Evolutionary conservation across 2,888 invertebrate species (phyloP).

Genomic region (Calameuta idolon): DNA sequence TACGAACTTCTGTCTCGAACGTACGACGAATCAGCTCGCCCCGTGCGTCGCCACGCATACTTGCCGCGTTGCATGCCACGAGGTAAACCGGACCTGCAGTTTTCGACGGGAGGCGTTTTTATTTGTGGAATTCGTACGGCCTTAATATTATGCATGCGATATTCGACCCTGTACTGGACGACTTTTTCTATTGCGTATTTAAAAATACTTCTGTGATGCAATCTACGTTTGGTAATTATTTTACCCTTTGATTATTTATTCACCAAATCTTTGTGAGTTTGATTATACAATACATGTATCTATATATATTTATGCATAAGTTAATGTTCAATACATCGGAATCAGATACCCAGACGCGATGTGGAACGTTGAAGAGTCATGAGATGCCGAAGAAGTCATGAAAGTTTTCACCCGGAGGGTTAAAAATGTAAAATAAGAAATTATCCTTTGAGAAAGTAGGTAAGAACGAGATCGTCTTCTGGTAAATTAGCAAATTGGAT

Average conservation of each 20-base stretch:
- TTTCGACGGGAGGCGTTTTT: neutral
- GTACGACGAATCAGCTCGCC: neutral
- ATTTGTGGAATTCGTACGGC: neutral
- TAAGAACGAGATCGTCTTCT: neutral
- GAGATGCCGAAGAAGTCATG: neutral
- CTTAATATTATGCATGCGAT: neutral
- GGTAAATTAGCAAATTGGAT: neutral
- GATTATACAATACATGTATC: neutral
- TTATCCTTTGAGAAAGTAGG: neutral
- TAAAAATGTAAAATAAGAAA: neutral
- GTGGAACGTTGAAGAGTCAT: neutral
- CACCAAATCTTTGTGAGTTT: neutral
- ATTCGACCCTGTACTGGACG: neutral
- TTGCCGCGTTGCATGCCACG: neutral
- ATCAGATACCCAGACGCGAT: neutral
- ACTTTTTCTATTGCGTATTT: neutral
- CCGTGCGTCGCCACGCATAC: neutral
- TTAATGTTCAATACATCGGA: neutral
- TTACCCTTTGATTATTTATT: neutral
- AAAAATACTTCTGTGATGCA: neutral
- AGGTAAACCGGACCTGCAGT: neutral
- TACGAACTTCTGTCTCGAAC: neutral
- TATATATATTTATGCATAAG: neutral
- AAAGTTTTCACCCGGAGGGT: neutral
- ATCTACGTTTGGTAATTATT: neutral